Evolutionary conservation across 2,113 vertebrate species (phyloP).

Genomic region (Hemibagrus wyckioides): DNA sequence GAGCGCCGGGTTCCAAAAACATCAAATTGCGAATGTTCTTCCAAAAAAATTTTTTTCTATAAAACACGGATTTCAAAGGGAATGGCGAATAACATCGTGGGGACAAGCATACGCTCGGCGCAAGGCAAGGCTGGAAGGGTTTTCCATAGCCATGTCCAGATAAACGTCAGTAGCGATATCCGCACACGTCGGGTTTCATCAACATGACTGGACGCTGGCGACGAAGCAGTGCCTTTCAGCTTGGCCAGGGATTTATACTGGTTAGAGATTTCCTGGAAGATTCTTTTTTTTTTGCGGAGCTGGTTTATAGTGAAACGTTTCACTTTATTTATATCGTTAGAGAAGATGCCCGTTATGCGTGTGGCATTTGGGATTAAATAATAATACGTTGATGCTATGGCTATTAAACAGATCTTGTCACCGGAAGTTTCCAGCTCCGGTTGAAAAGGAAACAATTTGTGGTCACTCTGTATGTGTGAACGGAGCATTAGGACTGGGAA

Average conservation of each 20-base stretch:
- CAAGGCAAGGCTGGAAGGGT: neutral
- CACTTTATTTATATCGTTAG: neutral
- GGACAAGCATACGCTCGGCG: neutral
- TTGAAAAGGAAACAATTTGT: too few species aligned
- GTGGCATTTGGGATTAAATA: neutral
- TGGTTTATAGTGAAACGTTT: neutral
- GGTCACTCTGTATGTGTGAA: neutral
- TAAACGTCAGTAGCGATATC: neutral
- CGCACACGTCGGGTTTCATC: neutral
- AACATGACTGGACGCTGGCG: constrained; percentile 1
- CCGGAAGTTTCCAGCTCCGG: too few species aligned
- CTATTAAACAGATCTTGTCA: too few species aligned
- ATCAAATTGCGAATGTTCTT: constrained; percentile 4
- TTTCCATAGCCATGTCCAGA: constrained; percentile 9
- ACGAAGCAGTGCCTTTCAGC: neutral
- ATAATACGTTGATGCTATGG: neutral
- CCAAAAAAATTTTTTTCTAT: neutral
- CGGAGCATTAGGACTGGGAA: neutral
- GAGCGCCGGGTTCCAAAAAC: neutral
- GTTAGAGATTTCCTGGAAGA: neutral
- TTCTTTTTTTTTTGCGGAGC: neutral
- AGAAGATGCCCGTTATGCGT: neutral
- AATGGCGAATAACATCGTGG: too few species aligned
- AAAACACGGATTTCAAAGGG: neutral
- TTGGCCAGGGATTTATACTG: neutral